A percentile compares a stretch with the other conserved stretches of the same genome.
Conservation (phyloP, 2,888 invertebrate genomes). For the Ariolimax columbianus region DNA sequence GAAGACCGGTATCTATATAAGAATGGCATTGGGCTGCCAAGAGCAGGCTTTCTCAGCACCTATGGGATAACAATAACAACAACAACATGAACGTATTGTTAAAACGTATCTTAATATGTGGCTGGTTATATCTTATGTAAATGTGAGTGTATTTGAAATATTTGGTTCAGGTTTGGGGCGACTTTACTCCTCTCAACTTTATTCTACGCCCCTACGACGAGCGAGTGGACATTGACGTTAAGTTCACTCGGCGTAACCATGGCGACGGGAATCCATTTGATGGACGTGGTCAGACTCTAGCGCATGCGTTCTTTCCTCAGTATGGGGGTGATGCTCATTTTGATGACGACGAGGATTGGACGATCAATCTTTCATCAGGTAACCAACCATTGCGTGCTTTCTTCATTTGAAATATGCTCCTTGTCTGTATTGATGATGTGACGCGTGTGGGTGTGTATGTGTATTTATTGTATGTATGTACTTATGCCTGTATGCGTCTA, state of each 20-base stretch:
- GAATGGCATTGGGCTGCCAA: too few relatives aligned
- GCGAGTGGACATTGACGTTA: slow-evolving; percentile 81
- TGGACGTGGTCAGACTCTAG: slow-evolving; percentile 91
- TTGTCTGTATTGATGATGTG: too few relatives aligned
- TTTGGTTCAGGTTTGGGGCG: slow-evolving; percentile 84
- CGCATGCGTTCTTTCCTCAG: slow-evolving; percentile 96
- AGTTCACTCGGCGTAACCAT: slow-evolving; percentile 92
- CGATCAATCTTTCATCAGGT: slow-evolving; percentile 81
- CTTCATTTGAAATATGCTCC: neutral
- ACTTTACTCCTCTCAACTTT: slow-evolving; percentile 77
- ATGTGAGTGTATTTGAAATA: too few relatives aligned
- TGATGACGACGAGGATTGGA: slow-evolving; percentile 96
- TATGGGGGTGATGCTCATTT: slow-evolving; percentile 99
- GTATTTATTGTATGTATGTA: neutral
- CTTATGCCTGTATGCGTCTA: too few relatives aligned
- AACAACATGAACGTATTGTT: too few relatives aligned
- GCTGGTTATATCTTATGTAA: too few relatives aligned
- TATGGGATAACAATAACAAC: too few relatives aligned
- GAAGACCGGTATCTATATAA: too few relatives aligned
- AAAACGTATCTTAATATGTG: too few relatives aligned
- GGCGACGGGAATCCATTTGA: slow-evolving; percentile 98
- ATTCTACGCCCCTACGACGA: slow-evolving; percentile 57
- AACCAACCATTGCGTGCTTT: neutral
- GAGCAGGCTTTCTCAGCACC: too few relatives aligned
- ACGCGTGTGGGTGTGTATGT: too few relatives aligned